phyloP scores from a whole-genome alignment of 2,797 vertebrate species.

The Meriones psammophilus region DNA sequence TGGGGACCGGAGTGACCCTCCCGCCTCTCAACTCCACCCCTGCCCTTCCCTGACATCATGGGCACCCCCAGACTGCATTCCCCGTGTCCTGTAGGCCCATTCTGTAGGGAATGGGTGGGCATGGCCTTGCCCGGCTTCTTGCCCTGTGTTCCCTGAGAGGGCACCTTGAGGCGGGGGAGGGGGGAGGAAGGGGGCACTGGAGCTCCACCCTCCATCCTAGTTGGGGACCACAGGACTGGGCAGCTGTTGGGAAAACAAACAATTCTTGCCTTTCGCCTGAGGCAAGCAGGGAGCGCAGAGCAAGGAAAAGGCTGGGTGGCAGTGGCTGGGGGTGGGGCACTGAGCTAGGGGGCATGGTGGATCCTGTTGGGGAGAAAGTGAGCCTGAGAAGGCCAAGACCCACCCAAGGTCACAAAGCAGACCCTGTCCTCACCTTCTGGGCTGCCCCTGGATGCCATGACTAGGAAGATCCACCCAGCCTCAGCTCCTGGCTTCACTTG shows the following conservation, averaged over 20 bases:
- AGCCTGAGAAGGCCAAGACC: neutral
- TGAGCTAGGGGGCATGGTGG: neutral
- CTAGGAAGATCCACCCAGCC: neutral
- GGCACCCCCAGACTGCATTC: neutral
- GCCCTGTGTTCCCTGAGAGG: constrained; percentile 15
- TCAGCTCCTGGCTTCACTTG: neutral
- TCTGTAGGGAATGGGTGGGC: too few relatives aligned
- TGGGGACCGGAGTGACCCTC: neutral
- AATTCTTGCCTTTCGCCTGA: constrained; percentile 1
- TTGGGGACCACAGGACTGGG: neutral
- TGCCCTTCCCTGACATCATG: neutral
- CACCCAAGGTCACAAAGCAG: neutral
- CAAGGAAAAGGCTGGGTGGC: neutral
- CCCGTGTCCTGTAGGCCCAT: neutral
- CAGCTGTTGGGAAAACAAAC: constrained; percentile 77
- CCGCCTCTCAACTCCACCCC: neutral
- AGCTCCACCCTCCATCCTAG: neutral
- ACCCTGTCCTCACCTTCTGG: neutral
- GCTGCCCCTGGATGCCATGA: accelerated
- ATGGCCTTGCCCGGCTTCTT: neutral
- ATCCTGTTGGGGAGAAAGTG: neutral
- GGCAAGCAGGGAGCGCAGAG: neutral
- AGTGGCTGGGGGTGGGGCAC: neutral
- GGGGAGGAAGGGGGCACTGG: neutral
- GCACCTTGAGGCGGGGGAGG: constrained; percentile 43